Conservation (phyloP, 2,797 vertebrate genomes). For the Natrix natrix region DNA sequence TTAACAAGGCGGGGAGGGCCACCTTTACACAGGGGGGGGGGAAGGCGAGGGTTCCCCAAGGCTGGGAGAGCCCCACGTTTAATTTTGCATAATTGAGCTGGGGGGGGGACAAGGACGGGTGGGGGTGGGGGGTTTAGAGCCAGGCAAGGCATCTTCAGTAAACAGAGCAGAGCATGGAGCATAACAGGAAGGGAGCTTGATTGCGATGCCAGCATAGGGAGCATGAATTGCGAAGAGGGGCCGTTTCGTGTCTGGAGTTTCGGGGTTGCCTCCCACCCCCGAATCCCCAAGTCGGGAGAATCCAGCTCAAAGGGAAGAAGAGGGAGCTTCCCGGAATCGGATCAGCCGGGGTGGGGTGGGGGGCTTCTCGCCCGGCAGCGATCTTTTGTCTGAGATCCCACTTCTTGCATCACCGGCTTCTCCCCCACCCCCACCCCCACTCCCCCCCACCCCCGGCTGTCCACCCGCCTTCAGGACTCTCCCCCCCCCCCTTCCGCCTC, state of each 20-base stretch:
- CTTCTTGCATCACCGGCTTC: neutral
- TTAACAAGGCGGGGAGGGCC: too few species aligned
- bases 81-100: too few species aligned
- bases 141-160: neutral
- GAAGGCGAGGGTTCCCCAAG: too few species aligned
- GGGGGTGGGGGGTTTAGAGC: neutral
- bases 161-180: neutral
- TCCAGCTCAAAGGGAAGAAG: neutral
- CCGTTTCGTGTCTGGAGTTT: neutral
- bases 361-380: neutral
- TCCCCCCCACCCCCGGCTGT: fast-evolving
- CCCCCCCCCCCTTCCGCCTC: too few species aligned
- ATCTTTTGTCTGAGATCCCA: neutral
- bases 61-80: too few species aligned
- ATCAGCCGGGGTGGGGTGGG: neutral
- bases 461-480: neutral
- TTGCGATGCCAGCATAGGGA: neutral
- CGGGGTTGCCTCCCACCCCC: neutral
- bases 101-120: too few species aligned
- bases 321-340: neutral
- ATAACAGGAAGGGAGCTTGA: neutral
- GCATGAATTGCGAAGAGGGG: neutral
- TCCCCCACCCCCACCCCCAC: neutral
- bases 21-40: too few species aligned
- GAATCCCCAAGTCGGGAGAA: too few species aligned